Conservation (phyloP, 2,888 invertebrate genomes). For the Anagyrus pseudococci region DNA sequence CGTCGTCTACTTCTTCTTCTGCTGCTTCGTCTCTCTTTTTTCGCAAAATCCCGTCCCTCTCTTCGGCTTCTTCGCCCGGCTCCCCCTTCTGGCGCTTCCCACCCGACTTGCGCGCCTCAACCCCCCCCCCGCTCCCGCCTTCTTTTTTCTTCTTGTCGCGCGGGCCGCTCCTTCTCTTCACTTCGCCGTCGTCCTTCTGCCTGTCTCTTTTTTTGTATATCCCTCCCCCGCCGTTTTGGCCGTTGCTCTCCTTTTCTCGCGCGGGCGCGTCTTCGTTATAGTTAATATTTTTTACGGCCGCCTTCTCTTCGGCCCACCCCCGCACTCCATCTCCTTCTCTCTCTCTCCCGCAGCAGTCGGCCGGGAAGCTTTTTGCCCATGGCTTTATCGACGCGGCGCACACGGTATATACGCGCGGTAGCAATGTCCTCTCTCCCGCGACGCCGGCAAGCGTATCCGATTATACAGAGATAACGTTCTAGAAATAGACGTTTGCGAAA, state of each 20-base stretch:
- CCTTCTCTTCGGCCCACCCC: slow-evolving; percentile 31
- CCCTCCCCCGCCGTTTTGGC: too few species aligned
- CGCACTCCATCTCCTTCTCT: slow-evolving; percentile 1
- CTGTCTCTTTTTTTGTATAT: slow-evolving; percentile 18
- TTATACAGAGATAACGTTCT: too few species aligned
- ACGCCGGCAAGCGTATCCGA: too few species aligned
- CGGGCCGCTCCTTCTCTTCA: slow-evolving; percentile 6
- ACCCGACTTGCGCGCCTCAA: too few species aligned
- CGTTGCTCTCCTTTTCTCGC: too few species aligned
- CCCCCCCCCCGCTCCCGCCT: neutral
- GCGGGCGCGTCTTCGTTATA: too few species aligned
- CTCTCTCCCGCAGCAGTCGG: neutral
- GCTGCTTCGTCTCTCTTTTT: too few species aligned
- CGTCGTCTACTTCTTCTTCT: slow-evolving; percentile 37
- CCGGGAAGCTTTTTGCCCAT: neutral
- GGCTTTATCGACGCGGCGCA: too few species aligned
- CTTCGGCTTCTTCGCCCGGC: slow-evolving; percentile 30
- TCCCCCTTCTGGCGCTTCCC: slow-evolving; percentile 4
- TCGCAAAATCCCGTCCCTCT: slow-evolving; percentile 43
- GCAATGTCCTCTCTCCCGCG: too few species aligned
- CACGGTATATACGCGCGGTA: too few species aligned
- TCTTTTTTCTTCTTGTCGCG: neutral
- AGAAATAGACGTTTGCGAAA: too few species aligned
- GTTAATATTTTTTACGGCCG: too few species aligned
- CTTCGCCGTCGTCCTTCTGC: slow-evolving; percentile 21